Evolutionary conservation across 2,113 vertebrate genomes (phyloP), one percentile per base, ranked within the genome.

Genomic region (Lichenostomus cassidix): DNA sequence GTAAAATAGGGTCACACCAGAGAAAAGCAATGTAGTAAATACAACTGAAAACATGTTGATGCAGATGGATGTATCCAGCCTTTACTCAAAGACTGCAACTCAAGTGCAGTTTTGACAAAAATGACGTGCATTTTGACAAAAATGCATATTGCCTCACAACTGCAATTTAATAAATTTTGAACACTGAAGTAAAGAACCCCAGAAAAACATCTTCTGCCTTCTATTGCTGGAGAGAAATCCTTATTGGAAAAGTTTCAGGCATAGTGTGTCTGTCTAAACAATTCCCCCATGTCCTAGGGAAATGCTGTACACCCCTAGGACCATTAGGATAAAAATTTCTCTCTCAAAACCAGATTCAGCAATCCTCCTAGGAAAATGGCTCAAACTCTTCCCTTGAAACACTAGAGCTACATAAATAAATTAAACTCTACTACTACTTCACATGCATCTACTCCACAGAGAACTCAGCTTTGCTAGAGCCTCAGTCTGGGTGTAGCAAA

Each of bases 331-430:
- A 80, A 90, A 90, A 69, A 73, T 49, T 77, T 65, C 60, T 59
- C 84, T 94, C 78, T 50, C 49, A 77, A 87, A 94, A 83, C 17
- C 85, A 95, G 65, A 88, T n/a, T 39, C 63, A 65, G 47, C 68
- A 77, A 49, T 47, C 21, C 33, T 91, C 21, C 65, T n/a, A 50
- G 27, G 41, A n/a, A 90, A 94, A 87, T 5, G 5, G 70, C 25
- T 90, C 65, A 44, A 84, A 56, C 1, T 1, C 23, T 62, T 47
- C 44, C 39, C 65, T 42, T 25, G 35, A 59, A 95, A 70, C 22
- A 46, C 56, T 12, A 39, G 29, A 78, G 35, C 35, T 42, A 21
- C 4, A 67, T 28, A 94, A 95, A 91, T 62, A 89, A 87, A 87
- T 49, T 50, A 21, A 87, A 77, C 37, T 21, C 13, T 24, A 31